phyloP scores from a whole-genome alignment of 2,888 invertebrate species.

The Clepsis dumicolana region DNA sequence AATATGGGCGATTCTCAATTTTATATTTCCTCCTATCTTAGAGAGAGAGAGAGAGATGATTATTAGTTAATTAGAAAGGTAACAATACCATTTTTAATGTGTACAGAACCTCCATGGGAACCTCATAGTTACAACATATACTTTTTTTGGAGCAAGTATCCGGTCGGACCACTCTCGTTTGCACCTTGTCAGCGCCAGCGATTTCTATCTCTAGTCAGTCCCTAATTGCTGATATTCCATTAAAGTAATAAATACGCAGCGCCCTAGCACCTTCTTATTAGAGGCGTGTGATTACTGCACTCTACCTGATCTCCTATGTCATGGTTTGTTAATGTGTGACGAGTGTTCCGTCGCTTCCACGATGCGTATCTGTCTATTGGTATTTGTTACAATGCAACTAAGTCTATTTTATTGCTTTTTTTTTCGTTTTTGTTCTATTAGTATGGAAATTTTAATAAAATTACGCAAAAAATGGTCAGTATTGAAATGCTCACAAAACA shows the following conservation, averaged over 20 bases:
- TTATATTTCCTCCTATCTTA: no score
- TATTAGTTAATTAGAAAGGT: background rate
- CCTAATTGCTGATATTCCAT: constrained; percentile 85
- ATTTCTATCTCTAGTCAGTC: constrained; percentile 72
- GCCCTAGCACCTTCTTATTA: constrained; percentile 82
- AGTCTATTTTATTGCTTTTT: background rate
- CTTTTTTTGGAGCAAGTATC: constrained; percentile 60
- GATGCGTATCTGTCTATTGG: constrained; percentile 66
- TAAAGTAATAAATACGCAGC: constrained; percentile 82
- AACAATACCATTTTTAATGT: background rate
- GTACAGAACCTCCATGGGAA: constrained; percentile 35
- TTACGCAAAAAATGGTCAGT: background rate
- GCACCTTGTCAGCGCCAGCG: constrained; percentile 85
- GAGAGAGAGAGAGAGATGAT: no score
- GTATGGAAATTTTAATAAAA: background rate
- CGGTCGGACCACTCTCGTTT: constrained; percentile 82
- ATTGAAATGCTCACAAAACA: background rate
- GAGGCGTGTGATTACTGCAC: constrained; percentile 76
- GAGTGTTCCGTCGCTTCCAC: constrained; percentile 66
- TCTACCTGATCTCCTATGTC: constrained; percentile 78
- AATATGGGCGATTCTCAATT: background rate
- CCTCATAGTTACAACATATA: constrained; percentile 6
- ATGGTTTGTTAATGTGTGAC: constrained; percentile 76
- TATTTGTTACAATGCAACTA: constrained; percentile 64
- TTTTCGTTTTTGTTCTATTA: background rate